Base-by-base conservation (phyloP, 2,888 invertebrate species). In the Trichacis sp. region DNA sequence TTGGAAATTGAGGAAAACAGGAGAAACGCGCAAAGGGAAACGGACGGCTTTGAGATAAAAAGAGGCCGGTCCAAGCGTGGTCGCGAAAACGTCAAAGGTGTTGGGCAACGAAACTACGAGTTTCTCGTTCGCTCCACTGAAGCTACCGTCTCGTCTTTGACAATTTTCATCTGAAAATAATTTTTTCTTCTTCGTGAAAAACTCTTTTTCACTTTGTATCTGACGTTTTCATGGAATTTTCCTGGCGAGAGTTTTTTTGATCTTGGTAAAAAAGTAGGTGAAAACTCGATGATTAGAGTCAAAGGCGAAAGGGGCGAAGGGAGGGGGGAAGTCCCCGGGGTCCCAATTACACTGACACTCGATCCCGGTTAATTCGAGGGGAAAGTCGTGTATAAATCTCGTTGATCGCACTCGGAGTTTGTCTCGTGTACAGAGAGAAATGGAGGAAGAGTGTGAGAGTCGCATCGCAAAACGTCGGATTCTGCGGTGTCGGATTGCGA, bases 331-430 rank as follows among this genome's bases (percentile, higher is more conserved):
- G 60, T 84, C 84, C 83, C 84, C 74, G 70, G 83, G 79, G 84
- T 81, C 83, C 84, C 84, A 84, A 84, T 84, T 84, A 84, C 82
- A 79, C 74, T 78, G 84, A 84, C 83, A 84, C 81, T 76, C 82
- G 84, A 84, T 82, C 80, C 69, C 73, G 76, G 79, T 81, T 83
- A 82, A 83, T 84, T 83, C 83, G 77, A 79, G 79, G 82, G 78
- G 75, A 77, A 78, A 73, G 72, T 68, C 72, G 77, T 73, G 76
- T 77, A 82, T 83, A 83, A 83, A 83, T 83, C 83, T 81, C 77
- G 73, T 77, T 77, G 77, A 79, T 78, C 73, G 75, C 72, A 68
- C 73, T 71, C 74, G 69, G 73, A 63, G 62, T 63, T 62, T 60
- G 60, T 69, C 63, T 62, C 57, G 47, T 33, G 64, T 55, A 62